phyloP scores from a whole-genome alignment of 2,888 invertebrate species.

The Caenorhabditis wallacei region DNA sequence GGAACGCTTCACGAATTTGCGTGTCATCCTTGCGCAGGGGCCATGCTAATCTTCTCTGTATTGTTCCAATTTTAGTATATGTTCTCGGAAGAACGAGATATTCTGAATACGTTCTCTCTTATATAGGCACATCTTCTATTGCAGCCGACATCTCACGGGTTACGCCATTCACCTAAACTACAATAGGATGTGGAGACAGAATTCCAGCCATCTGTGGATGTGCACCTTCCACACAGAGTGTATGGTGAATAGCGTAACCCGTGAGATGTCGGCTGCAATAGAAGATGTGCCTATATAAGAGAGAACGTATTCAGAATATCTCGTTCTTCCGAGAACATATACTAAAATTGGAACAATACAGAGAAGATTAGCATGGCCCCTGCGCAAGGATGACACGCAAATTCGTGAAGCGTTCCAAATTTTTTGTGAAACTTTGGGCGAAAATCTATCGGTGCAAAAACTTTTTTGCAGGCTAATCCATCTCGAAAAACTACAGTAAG shows the following conservation, averaged over 20 bases:
- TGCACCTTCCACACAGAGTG: too few species aligned
- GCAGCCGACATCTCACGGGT: too few species aligned
- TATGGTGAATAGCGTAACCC: too few species aligned
- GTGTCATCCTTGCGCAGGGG: conserved; percentile 95
- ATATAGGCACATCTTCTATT: not conserved
- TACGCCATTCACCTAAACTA: too few species aligned
- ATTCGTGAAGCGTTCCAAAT: conserved; percentile 87
- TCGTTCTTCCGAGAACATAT: conserved; percentile 41
- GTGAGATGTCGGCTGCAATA: too few species aligned
- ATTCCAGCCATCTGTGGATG: too few species aligned
- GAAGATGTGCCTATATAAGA: not conserved
- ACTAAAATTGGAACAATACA: conserved; percentile 92
- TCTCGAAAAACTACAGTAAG: too few species aligned
- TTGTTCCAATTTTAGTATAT: conserved; percentile 90
- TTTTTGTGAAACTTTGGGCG: conserved; percentile 1
- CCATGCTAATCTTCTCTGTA: conserved; percentile 95
- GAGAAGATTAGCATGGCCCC: conserved; percentile 95
- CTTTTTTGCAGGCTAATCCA: too few species aligned
- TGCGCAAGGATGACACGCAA: conserved; percentile 95
- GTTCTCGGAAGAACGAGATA: conserved; percentile 11
- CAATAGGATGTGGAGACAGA: too few species aligned
- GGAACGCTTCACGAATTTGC: conserved; percentile 89
- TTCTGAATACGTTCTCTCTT: not conserved
- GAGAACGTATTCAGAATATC: not conserved
- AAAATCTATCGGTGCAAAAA: too few species aligned